Evolutionary conservation across 2,888 invertebrate species (phyloP), one percentile per base, ranked within the genome.

Genomic region (Phyllotreta cruciferae): DNA sequence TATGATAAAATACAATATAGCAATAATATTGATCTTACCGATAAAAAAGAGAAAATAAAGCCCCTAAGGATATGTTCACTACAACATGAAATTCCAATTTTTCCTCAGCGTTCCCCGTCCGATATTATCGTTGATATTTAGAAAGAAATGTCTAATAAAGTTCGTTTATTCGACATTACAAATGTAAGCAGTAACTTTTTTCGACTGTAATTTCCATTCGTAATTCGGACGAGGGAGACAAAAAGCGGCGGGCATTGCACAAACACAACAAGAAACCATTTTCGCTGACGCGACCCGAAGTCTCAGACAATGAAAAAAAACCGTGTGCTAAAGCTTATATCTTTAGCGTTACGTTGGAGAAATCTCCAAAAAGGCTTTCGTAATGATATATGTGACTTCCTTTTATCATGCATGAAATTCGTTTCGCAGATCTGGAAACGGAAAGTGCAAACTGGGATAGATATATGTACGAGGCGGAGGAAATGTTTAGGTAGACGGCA

Each of bases 351-450:
- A n/a, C 62, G 53, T 52, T 54, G 61, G 56, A n/a, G n/a, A 67
- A 66, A 67, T 66, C 66, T 66, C 56, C 56, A 35, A 63, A 67
- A 24, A 66, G 60, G 63, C 61, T 67, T 67, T 63, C 56, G 62
- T 66, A 67, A 63, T 66, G 67, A 67, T 67, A 67, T 67, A 67
- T 65, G 63, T 57, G 66, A 66, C 66, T 66, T 67, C 65, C 66
- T 64, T 64, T 64, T 64, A 66, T 66, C 66, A 64, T 56, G 63
- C 64, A 60, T 55, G 68, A 64, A 66, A 68, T 66, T 64, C 62
- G 53, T 57, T 60, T 61, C 63, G 54, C 61, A 54, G 61, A 65
- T 60, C 44, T 50, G 54, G 55, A 24, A 56, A 66, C 61, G 64
- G 64, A 64, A 64, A 61, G 64, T 61, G 53, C 61, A 61, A 61